phyloP scores from a whole-genome alignment of 2,113 vertebrate genomes.

The Setophaga petechia region DNA sequence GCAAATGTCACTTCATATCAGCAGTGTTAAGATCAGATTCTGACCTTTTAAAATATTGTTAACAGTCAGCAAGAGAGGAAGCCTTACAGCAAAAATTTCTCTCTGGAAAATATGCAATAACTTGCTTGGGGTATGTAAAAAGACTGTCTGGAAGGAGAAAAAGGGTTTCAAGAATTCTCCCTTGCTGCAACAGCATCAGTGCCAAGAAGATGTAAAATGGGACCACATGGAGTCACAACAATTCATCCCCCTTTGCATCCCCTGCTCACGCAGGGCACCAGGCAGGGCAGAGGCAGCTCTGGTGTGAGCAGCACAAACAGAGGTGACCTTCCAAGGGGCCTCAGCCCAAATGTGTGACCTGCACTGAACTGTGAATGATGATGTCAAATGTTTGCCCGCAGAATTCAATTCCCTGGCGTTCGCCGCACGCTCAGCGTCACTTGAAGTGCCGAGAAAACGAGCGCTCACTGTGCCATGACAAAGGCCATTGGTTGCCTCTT shows the following conservation, averaged over 20 bases:
- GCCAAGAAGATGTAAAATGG: constrained; percentile 13
- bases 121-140: constrained; percentile 7
- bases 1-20: constrained; percentile 49
- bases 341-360: not conserved
- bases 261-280: not conserved
- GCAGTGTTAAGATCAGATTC: constrained; percentile 17
- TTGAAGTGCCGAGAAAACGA: constrained; percentile 42
- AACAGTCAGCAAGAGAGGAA: constrained; percentile 21
- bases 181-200: not conserved
- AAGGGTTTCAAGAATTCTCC: not conserved
- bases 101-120: constrained; percentile 7
- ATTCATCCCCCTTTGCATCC: not conserved
- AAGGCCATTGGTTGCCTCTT: constrained; percentile 58
- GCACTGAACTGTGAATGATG: not conserved
- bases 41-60: constrained; percentile 46
- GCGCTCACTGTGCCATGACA: constrained; percentile 48
- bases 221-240: not conserved
- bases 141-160: constrained; percentile 10
- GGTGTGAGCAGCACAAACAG: not conserved
- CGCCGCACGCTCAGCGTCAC: constrained; percentile 25
- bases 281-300: not conserved
- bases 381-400: constrained; percentile 6
- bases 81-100: constrained; percentile 15
- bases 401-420: constrained; percentile 46
- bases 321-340: not conserved